Conservation (phyloP, 2,888 invertebrate genomes). For the Cantharis lateralis region DNA sequence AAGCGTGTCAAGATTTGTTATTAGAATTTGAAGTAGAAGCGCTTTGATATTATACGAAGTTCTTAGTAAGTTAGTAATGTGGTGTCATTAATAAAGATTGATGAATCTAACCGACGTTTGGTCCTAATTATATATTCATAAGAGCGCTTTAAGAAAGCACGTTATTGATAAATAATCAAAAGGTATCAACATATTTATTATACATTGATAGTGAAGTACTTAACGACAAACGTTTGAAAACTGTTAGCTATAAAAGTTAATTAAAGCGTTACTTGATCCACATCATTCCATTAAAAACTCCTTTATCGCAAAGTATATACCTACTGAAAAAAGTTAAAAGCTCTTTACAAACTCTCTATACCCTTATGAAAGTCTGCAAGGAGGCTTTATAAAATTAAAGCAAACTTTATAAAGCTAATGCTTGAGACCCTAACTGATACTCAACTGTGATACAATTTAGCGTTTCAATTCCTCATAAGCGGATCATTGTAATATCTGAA, state of each 20-base stretch:
- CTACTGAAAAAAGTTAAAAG: conserved; percentile 18
- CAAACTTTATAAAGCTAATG: conserved; percentile 38
- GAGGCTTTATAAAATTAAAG: conserved; percentile 33
- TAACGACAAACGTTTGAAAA: conserved; percentile 9
- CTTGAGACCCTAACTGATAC: conserved; percentile 33
- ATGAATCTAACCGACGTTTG: neutral
- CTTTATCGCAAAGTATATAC: conserved; percentile 12
- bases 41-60: neutral
- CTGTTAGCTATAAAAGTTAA: conserved; percentile 16
- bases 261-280: conserved; percentile 20
- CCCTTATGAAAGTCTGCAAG: conserved; percentile 19
- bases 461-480: conserved; percentile 40
- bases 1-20: neutral
- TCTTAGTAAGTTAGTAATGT: neutral
- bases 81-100: conserved; percentile 3
- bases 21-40: neutral
- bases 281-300: conserved; percentile 21
- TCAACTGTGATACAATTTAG: conserved; percentile 35
- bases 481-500: conserved; percentile 41
- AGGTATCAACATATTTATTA: neutral
- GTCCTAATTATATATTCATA: conserved; percentile 1
- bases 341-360: conserved; percentile 20
- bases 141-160: neutral
- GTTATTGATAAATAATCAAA: neutral
- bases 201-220: neutral